Conservation (phyloP, 2,888 invertebrate genomes). For the Pristionchus mayeri region DNA sequence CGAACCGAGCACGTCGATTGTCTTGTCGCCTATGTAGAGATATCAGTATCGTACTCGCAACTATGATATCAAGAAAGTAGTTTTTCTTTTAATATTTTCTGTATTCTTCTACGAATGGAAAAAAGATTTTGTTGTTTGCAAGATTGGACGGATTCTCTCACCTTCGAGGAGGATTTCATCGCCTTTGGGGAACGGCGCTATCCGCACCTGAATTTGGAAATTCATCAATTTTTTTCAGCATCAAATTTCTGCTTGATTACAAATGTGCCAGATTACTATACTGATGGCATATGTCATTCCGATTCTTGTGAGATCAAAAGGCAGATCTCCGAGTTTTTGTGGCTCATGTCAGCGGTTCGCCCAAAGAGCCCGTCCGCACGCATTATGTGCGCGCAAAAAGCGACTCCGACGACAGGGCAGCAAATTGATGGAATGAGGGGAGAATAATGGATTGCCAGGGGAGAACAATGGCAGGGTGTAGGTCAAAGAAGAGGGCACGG, state of each 20-base stretch:
- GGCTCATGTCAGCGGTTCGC: not conserved
- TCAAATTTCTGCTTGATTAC: too few relatives aligned
- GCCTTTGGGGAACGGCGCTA: constrained; percentile 32
- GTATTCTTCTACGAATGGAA: not conserved
- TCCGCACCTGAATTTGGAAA: constrained; percentile 5
- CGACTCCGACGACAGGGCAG: not conserved
- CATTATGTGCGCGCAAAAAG: not conserved
- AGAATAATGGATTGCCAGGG: not conserved
- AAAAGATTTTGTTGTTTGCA: not conserved
- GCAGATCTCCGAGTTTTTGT: too few relatives aligned
- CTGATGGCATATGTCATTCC: too few relatives aligned
- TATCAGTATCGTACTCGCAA: not conserved
- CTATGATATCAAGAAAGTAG: too few relatives aligned
- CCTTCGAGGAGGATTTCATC: constrained; percentile 44
- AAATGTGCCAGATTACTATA: too few relatives aligned
- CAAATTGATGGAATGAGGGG: not conserved
- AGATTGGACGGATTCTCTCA: not conserved
- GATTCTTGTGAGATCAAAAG: too few relatives aligned
- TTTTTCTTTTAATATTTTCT: not conserved
- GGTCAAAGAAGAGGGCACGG: constrained; percentile 16
- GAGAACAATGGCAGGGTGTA: not conserved
- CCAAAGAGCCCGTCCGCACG: not conserved
- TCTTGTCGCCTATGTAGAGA: constrained; percentile 26
- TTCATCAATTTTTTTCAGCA: not conserved
- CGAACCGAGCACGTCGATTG: constrained; percentile 36